Evolutionary conservation across 2,113 vertebrate species (phyloP).

Genomic region (Psophia crepitans): DNA sequence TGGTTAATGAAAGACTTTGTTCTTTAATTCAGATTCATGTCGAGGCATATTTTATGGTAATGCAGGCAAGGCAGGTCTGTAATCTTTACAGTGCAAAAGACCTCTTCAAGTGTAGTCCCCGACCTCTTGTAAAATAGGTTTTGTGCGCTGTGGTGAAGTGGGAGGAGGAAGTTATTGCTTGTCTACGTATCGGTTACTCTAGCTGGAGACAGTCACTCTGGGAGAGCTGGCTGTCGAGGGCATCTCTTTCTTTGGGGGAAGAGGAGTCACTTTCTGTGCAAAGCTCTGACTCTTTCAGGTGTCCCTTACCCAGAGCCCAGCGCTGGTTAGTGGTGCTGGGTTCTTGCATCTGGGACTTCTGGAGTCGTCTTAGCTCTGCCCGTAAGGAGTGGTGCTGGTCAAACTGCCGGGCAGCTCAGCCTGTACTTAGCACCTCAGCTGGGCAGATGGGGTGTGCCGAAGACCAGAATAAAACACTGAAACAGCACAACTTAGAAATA

Average conservation of each 20-base stretch:
- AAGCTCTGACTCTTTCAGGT: neutral
- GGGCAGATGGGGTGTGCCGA: neutral
- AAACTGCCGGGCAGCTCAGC: neutral
- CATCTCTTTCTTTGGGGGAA: neutral
- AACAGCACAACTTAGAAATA: neutral
- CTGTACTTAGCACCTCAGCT: neutral
- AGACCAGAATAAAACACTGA: neutral
- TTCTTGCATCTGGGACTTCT: neutral
- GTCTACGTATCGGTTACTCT: fast-evolving
- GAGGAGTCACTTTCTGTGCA: neutral
- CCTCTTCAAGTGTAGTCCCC: neutral
- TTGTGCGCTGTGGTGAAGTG: neutral
- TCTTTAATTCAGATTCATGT: neutral
- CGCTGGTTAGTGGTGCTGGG: neutral
- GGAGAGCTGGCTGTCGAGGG: neutral
- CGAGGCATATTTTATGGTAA: neutral
- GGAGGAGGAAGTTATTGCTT: neutral
- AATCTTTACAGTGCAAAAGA: neutral
- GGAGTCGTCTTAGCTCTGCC: neutral
- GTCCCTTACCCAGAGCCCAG: neutral
- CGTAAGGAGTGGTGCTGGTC: neutral
- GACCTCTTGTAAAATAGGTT: neutral
- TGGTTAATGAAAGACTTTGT: neutral
- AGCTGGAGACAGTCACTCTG: neutral
- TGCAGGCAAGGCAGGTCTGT: neutral